phyloP scores from a whole-genome alignment of 2,888 invertebrate genomes.

The Aphidius colemani region DNA sequence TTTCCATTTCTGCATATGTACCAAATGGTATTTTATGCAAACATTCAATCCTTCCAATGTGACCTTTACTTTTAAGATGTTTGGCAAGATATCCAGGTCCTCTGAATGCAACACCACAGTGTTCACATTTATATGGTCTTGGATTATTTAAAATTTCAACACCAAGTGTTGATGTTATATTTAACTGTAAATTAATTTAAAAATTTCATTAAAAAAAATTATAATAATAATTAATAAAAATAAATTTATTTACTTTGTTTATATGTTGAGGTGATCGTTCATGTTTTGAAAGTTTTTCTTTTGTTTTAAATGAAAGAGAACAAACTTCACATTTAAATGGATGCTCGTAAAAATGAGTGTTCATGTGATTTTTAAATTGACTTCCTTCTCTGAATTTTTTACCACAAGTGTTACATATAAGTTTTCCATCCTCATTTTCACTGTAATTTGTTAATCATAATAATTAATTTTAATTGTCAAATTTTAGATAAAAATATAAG shows the following conservation, averaged over 20 bases:
- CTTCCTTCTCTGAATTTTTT: constrained; percentile 92
- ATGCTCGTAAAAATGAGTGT: constrained; percentile 93
- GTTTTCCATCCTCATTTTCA: constrained; percentile 74
- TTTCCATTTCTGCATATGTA: constrained; percentile 90
- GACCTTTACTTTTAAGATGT: constrained; percentile 94
- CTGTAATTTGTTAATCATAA: constrained; percentile 43
- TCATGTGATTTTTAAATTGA: constrained; percentile 87
- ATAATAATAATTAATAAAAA: too few relatives aligned
- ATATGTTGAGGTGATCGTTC: constrained; percentile 90
- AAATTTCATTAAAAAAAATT: too few relatives aligned
- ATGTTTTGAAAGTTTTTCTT: constrained; percentile 89
- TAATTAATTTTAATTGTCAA: too few relatives aligned
- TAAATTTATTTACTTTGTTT: constrained; percentile 73
- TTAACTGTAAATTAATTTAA: too few relatives aligned
- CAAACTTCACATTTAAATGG: constrained; percentile 91
- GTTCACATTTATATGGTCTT: constrained; percentile 92
- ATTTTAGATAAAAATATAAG: too few relatives aligned
- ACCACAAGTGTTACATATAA: constrained; percentile 84
- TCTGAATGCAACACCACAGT: constrained; percentile 94
- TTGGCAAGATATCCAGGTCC: constrained; percentile 97
- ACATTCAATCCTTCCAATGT: constrained; percentile 91
- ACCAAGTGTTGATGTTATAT: constrained; percentile 82
- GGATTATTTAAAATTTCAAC: constrained; percentile 87
- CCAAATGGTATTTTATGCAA: constrained; percentile 91
- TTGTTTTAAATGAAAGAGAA: constrained; percentile 87